Evolutionary conservation across 2,113 vertebrate species (phyloP).

Genomic region (Anthoscopus minutus): DNA sequence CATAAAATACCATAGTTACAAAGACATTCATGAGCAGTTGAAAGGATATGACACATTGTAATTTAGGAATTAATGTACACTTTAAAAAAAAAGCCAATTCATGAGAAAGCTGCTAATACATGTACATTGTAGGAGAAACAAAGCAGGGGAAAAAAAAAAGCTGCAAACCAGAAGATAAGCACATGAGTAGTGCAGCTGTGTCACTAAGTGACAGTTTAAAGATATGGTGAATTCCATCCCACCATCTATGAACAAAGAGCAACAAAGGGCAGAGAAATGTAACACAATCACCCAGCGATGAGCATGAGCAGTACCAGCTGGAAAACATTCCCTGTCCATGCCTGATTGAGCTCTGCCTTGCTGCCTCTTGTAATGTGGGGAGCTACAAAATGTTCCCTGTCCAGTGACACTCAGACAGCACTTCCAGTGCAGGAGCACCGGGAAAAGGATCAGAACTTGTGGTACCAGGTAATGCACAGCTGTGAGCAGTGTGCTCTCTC

Average conservation of each 20-base stretch:
- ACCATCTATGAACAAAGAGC: conserved; percentile 9
- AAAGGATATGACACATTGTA: conserved; percentile 47
- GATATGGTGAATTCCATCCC: conserved; percentile 3
- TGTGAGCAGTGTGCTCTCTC: neutral
- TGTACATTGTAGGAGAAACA: conserved; percentile 19
- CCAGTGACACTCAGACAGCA: neutral
- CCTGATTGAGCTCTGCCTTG: neutral
- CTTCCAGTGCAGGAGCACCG: neutral
- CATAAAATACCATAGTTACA: conserved; percentile 53
- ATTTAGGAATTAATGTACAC: conserved; percentile 54
- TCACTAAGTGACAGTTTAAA: neutral
- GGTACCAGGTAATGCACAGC: neutral
- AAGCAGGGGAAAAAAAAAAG: neutral
- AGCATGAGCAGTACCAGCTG: neutral
- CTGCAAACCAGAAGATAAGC: conserved; percentile 28
- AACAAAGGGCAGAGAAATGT: conserved; percentile 8
- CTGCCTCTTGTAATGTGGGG: neutral
- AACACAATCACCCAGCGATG: neutral
- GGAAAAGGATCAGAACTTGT: neutral
- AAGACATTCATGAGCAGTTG: conserved; percentile 48
- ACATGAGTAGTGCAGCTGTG: neutral
- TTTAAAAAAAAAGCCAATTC: neutral
- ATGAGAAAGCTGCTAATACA: conserved; percentile 18
- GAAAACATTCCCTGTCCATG: neutral
- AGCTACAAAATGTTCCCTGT: neutral